A percentile compares a stretch with the other conserved stretches of the same genome.
Conservation (phyloP, 2,113 vertebrate genomes). For the Brachyhypopomus occidentalis region DNA sequence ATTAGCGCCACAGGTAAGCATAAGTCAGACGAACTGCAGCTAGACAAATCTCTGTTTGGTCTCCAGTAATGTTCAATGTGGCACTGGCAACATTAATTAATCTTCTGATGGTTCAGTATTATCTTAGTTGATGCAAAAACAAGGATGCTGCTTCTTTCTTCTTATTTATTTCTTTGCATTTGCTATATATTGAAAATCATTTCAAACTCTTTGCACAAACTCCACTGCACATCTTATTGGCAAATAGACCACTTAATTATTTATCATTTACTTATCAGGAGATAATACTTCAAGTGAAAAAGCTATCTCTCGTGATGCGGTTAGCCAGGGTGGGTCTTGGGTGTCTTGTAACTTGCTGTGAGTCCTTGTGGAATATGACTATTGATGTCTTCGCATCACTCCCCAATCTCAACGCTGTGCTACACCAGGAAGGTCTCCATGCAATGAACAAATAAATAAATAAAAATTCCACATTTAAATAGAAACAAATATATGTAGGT, state of each 20-base stretch:
- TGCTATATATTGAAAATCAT: neutral
- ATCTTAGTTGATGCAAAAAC: neutral
- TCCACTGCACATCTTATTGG: no score
- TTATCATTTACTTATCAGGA: no score
- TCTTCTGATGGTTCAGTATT: neutral
- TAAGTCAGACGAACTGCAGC: no score
- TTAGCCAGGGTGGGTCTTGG: neutral
- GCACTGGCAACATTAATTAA: no score
- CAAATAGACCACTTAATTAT: no score
- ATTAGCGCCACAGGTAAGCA: no score
- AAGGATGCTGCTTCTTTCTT: neutral
- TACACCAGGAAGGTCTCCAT: conserved; percentile 10
- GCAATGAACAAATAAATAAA: conserved; percentile 8
- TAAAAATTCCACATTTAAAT: conserved; percentile 67
- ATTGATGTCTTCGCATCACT: conserved; percentile 16
- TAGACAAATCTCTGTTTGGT: no score
- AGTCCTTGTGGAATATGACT: conserved; percentile 33
- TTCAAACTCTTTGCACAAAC: neutral
- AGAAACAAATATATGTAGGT: conserved; percentile 73
- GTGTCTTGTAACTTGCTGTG: conserved; percentile 18
- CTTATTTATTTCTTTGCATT: no score
- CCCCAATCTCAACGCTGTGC: conserved; percentile 19
- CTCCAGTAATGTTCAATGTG: no score
- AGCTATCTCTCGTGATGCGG: neutral
- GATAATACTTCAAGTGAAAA: neutral